Evolutionary conservation across 2,888 invertebrate species (phyloP).

Genomic region (Lumbricus terrestris): DNA sequence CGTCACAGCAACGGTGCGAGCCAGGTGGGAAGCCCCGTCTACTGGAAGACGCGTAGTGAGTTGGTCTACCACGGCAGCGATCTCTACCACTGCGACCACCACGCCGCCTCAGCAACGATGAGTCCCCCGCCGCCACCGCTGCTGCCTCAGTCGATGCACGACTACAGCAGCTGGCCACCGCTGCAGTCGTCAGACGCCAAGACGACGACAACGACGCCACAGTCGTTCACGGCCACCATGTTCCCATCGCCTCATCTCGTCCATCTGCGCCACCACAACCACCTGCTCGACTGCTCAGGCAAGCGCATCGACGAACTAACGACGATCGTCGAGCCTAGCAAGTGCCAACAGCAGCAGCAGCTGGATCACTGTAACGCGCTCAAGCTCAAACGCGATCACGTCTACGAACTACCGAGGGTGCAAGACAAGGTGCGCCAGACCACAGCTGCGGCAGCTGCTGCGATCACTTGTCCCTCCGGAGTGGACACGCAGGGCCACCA

Average conservation of each 20-base stretch:
- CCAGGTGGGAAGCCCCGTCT: slow-evolving; percentile 10
- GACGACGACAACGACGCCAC: no score
- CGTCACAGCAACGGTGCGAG: not conserved
- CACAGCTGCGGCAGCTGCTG: not conserved
- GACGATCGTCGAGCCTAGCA: not conserved
- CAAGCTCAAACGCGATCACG: slow-evolving; percentile 3
- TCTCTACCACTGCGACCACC: slow-evolving; percentile 5
- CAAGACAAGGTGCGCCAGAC: not conserved
- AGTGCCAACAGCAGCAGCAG: not conserved
- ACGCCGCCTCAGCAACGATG: not conserved
- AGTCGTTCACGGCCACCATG: not conserved
- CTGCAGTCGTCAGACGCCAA: not conserved
- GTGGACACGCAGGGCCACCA: no score
- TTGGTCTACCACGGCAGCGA: slow-evolving; percentile 5
- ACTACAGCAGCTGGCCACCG: slow-evolving; percentile 4
- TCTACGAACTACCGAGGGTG: slow-evolving; percentile 3
- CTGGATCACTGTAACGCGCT: not conserved
- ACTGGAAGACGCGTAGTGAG: slow-evolving; percentile 13
- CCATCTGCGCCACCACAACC: not conserved
- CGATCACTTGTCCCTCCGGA: not conserved
- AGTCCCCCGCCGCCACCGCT: not conserved
- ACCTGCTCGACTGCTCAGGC: not conserved
- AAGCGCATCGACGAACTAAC: not conserved
- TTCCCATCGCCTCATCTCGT: not conserved
- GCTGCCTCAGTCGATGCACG: not conserved